Evolutionary conservation across 2,888 invertebrate species (phyloP), one percentile per base, ranked within the genome.

Genomic region (Drosophila recens): DNA sequence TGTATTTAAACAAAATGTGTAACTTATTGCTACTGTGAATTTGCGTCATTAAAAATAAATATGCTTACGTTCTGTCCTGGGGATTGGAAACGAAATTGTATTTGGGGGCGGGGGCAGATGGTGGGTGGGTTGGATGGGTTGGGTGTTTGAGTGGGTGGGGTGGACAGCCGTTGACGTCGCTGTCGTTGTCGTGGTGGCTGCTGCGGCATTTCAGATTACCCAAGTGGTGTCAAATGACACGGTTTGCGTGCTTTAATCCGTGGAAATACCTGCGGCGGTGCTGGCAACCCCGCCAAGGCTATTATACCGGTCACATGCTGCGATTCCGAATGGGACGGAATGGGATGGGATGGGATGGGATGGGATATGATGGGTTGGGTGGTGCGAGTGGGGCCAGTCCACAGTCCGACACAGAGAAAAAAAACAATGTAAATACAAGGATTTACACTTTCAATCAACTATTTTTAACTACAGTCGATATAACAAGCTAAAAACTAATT

Each of bases 221-320:
- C 82, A 86, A 88, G 89, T 80, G 89, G 91, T 91, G 90, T 90
- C 90, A 90, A 90, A 90, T 90, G 90, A 90, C 90, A 90, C 81
- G 89, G 90, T 87, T 90, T 79, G 82, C 87, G 84, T 90, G 80
- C 80, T 77, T 83, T 89, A 90, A 87, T 87, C 89, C 87, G 73
- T 87, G 71, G 79, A 89, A 87, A 90, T 87, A 87, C 87, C 90
- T 90, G 87, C 87, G 90, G 87, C 87, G 53, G 67, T 67, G 65
- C 40, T 67, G 81, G 76, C 79, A 76, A 76, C 71, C 69, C 73
- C 68, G 59, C 63, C 79, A 68, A 72, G 77, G 82, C 89, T 90
- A 87, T 90, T 87, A 90, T 80, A 80, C 73, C 73, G 89, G 81
- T 83, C 90, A 73, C 90, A 88, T 86, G 89, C 90, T 89, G 80